phyloP scores from a whole-genome alignment of 2,888 invertebrate genomes.

The Caenorhabditis imperialis region DNA sequence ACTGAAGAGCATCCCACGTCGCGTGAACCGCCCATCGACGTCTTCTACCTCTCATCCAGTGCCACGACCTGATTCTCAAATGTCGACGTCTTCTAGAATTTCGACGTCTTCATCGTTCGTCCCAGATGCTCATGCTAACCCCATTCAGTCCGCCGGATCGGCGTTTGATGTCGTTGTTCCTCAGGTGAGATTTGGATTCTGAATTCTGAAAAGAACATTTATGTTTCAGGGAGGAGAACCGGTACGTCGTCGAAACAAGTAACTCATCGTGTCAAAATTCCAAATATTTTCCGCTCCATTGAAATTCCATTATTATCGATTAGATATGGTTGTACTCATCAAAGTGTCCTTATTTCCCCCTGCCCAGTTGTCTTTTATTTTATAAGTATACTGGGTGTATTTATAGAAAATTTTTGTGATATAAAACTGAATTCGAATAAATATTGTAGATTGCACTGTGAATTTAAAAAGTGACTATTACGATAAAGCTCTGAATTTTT shows the following conservation, averaged over 20 bases:
- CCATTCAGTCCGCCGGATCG: conserved; percentile 24
- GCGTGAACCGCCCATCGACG: background rate
- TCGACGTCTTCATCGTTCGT: conserved; percentile 23
- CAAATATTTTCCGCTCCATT: too few species aligned
- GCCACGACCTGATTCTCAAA: conserved; percentile 31
- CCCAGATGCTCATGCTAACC: conserved; percentile 11
- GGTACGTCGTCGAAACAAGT: conserved; percentile 34
- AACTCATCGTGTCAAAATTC: too few species aligned
- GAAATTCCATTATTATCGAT: too few species aligned
- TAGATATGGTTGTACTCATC: too few species aligned
- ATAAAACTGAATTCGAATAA: too few species aligned
- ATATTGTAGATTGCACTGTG: too few species aligned
- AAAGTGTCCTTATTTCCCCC: too few species aligned
- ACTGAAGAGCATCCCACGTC: conserved; percentile 6
- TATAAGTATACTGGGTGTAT: too few species aligned
- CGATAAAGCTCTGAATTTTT: too few species aligned
- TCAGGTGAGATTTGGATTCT: conserved; percentile 14
- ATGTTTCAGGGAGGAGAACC: conserved; percentile 25
- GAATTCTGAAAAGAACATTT: background rate
- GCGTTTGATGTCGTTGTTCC: conserved; percentile 47
- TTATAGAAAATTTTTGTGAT: too few species aligned
- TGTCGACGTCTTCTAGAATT: conserved; percentile 31
- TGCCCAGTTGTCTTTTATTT: too few species aligned
- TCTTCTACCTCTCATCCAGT: background rate
- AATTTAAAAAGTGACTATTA: too few species aligned